phyloP scores from a whole-genome alignment of 2,113 vertebrate genomes.

The Phrynosoma blainvillii region DNA sequence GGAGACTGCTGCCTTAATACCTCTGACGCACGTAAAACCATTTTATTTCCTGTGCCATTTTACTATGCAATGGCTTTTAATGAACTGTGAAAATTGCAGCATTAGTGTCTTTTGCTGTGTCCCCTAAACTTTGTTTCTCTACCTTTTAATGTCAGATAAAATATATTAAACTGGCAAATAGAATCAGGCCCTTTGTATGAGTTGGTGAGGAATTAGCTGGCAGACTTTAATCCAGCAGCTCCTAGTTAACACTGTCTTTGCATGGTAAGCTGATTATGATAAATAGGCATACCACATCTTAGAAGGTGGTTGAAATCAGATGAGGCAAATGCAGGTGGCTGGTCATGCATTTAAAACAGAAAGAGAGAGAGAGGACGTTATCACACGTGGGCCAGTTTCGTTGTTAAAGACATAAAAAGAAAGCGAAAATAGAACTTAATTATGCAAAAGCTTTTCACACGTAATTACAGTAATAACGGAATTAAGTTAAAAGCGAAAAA shows the following conservation, averaged over 20 bases:
- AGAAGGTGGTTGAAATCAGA: slow-evolving; percentile 67
- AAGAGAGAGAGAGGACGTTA: background rate
- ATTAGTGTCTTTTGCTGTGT: slow-evolving; percentile 44
- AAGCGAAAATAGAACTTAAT: too few relatives aligned
- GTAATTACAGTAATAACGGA: too few relatives aligned
- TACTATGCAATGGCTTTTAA: background rate
- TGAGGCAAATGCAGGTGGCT: slow-evolving; percentile 63
- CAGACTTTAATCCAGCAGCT: slow-evolving; percentile 67
- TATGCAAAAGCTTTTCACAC: too few relatives aligned
- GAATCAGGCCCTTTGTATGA: slow-evolving; percentile 46
- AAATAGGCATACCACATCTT: slow-evolving; percentile 66
- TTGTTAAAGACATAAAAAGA: too few relatives aligned
- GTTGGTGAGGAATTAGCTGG: slow-evolving; percentile 64
- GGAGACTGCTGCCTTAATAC: slow-evolving; percentile 33
- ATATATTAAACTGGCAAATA: slow-evolving; percentile 53
- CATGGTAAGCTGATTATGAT: slow-evolving; percentile 71
- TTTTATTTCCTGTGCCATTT: slow-evolving; percentile 17
- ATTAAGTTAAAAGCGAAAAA: too few relatives aligned
- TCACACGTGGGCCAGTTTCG: too few relatives aligned
- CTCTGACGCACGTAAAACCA: background rate
- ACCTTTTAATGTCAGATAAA: slow-evolving; percentile 50
- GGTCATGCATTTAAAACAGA: slow-evolving; percentile 23
- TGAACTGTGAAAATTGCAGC: slow-evolving; percentile 32
- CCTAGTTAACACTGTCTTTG: slow-evolving; percentile 73
- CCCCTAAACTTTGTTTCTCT: slow-evolving; percentile 42